Evolutionary conservation across 1,140 invertebrate genomes (phyloP).

Genomic region (Microplitis demolitor): DNA sequence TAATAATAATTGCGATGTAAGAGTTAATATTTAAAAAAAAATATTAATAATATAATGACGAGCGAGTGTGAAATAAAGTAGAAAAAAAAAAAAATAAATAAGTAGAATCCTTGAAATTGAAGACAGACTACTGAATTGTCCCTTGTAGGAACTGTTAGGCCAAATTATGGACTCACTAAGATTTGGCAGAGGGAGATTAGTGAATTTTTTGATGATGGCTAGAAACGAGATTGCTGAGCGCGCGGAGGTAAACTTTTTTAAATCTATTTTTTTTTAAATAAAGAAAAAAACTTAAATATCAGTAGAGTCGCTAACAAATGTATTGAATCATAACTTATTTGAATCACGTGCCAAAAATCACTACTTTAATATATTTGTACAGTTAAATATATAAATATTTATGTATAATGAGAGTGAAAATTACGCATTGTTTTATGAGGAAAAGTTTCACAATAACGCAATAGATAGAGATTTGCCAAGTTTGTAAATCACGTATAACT

Average conservation of each 20-base stretch:
- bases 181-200: conserved; percentile 54
- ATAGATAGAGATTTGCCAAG: too few species aligned
- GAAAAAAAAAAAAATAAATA: neutral
- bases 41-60: neutral
- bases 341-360: too few species aligned
- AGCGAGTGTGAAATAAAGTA: neutral
- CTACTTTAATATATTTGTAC: neutral
- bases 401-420: neutral
- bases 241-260: conserved; percentile 50
- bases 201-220: conserved; percentile 52
- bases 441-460: conserved; percentile 11
- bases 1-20: too few species aligned
- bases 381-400: neutral
- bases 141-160: conserved; percentile 56
- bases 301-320: neutral
- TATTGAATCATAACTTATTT: neutral
- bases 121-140: conserved; percentile 22
- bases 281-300: neutral
- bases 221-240: conserved; percentile 52
- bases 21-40: neutral
- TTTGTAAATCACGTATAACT: too few species aligned
- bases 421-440: neutral
- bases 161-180: conserved; percentile 51
- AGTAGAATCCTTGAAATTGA: neutral
- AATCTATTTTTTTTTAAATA: neutral